Percentiles rank a stretch among this genome's conserved stretches.
Conservation (phyloP, 2,888 invertebrate genomes). For the Ochropleura plecta region DNA sequence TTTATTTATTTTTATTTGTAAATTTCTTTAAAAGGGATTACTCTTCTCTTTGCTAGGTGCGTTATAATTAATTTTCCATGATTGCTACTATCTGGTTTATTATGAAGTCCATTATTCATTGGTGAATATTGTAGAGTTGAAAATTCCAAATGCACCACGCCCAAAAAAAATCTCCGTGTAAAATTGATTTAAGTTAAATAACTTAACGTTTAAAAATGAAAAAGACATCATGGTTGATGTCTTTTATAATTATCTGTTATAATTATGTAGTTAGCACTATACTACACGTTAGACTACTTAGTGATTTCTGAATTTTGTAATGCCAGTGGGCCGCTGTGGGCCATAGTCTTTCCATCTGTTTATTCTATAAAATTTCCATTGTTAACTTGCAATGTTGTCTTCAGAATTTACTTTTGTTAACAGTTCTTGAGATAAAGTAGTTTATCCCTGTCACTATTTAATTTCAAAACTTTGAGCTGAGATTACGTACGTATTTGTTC, state of each 20-base stretch:
- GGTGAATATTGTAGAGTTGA: neutral
- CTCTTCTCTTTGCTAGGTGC: neutral
- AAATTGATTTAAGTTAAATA: too few relatives aligned
- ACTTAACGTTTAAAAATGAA: neutral
- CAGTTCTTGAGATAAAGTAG: neutral
- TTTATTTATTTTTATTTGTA: neutral
- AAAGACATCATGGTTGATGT: too few relatives aligned
- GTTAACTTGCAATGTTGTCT: neutral
- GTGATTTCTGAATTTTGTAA: neutral
- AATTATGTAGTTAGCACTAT: too few relatives aligned
- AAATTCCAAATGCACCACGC: neutral
- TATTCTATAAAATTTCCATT: neutral
- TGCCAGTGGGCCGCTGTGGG: neutral
- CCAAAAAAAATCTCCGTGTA: neutral
- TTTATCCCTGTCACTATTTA: conserved; percentile 18
- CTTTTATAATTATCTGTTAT: neutral
- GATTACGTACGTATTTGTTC: conserved; percentile 32
- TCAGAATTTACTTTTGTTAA: neutral
- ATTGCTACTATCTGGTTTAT: neutral
- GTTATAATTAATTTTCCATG: neutral
- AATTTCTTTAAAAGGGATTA: neutral
- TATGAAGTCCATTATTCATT: neutral
- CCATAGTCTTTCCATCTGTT: neutral
- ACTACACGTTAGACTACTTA: neutral
- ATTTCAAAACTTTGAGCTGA: conserved; percentile 27